Percentiles rank a stretch among this genome's conserved stretches.
phyloP scores from a whole-genome alignment of 2,888 invertebrate genomes.

The Allygus modestus region DNA sequence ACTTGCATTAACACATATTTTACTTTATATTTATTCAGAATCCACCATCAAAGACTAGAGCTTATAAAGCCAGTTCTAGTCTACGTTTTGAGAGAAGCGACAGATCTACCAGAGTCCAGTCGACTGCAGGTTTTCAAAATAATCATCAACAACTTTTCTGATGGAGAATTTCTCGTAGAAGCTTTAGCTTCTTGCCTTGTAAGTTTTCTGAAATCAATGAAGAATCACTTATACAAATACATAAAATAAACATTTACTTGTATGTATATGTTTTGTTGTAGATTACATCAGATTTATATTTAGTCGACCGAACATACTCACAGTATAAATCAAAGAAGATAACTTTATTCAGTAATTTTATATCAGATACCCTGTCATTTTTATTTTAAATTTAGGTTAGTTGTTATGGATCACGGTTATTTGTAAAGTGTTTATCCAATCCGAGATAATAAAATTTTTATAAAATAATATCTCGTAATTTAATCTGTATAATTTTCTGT shows the following conservation, averaged over 20 bases:
- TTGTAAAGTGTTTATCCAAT: too few species aligned
- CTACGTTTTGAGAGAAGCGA: constrained; percentile 34
- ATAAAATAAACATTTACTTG: too few species aligned
- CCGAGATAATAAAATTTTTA: too few species aligned
- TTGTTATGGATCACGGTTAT: too few species aligned
- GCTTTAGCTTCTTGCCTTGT: constrained; percentile 48
- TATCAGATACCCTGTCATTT: too few species aligned
- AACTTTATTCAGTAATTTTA: too few species aligned
- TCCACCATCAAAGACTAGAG: constrained; percentile 39
- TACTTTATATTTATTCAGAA: not conserved
- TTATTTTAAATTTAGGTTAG: too few species aligned
- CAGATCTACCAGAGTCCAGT: constrained; percentile 33
- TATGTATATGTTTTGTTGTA: not conserved
- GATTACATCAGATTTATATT: not conserved
- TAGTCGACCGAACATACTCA: too few species aligned
- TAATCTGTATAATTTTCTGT: too few species aligned
- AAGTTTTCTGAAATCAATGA: constrained; percentile 21
- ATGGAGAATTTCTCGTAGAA: constrained; percentile 16
- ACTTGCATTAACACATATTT: too few species aligned
- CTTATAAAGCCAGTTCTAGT: constrained; percentile 41
- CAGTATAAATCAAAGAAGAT: too few species aligned
- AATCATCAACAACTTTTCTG: constrained; percentile 31
- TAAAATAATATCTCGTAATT: too few species aligned
- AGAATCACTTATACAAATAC: not conserved
- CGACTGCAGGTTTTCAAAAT: constrained; percentile 31